Evolutionary conservation across 2,797 vertebrate genomes (phyloP).

Genomic region (Mastacembelus armatus): DNA sequence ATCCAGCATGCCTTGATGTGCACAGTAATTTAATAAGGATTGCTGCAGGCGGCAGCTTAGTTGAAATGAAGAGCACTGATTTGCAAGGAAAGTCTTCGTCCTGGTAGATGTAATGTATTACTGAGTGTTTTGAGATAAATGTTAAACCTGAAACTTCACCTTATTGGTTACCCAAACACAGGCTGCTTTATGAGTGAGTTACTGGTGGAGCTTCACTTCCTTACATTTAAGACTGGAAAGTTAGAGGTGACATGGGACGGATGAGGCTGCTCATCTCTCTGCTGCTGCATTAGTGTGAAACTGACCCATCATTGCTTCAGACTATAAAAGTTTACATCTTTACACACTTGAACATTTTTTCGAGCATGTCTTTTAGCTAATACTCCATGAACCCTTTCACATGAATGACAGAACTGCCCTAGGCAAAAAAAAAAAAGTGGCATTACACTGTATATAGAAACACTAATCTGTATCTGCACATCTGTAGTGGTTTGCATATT

Average conservation of each 20-base stretch:
- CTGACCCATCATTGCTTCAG: neutral
- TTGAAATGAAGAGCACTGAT: conserved; percentile 57
- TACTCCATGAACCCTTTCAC: too few relatives aligned
- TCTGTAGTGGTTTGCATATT: too few relatives aligned
- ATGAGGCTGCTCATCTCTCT: neutral
- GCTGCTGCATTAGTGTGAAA: neutral
- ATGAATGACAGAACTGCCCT: too few relatives aligned
- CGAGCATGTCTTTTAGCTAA: too few relatives aligned
- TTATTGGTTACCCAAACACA: conserved; percentile 12
- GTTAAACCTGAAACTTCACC: conserved; percentile 41
- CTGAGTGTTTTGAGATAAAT: conserved; percentile 3
- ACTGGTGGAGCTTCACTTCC: neutral
- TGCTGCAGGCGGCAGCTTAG: conserved; percentile 60
- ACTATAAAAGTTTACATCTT: neutral
- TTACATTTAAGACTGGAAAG: neutral
- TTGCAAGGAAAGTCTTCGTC: conserved; percentile 42
- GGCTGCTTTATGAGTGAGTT: conserved; percentile 1
- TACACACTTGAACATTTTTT: neutral
- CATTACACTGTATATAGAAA: too few relatives aligned
- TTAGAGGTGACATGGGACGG: neutral
- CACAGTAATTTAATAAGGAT: conserved; percentile 57
- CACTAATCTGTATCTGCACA: too few relatives aligned
- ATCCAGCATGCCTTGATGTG: conserved; percentile 50
- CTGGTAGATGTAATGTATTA: conserved; percentile 41
- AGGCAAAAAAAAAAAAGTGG: too few relatives aligned